Evolutionary conservation across 1,140 invertebrate genomes (phyloP).

Genomic region (Drosophila pandora): DNA sequence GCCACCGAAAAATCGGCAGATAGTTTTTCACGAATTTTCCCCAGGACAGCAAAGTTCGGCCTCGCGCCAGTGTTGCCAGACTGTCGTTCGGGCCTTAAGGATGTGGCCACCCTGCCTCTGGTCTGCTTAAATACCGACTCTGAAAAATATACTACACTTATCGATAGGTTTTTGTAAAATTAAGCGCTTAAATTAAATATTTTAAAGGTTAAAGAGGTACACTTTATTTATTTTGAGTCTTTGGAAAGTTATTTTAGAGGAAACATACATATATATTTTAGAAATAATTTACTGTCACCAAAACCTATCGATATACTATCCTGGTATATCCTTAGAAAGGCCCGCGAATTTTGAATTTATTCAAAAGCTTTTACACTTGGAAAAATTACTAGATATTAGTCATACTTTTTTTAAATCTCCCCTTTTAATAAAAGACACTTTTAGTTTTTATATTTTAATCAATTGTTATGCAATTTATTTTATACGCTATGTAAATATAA

Average conservation of each 20-base stretch:
- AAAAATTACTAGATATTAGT: too few species aligned
- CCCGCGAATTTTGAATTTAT: too few species aligned
- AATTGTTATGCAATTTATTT: conserved; percentile 81
- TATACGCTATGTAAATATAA: conserved; percentile 81
- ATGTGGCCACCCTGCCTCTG: not conserved
- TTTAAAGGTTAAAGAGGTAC: too few species aligned
- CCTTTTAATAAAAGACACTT: not conserved
- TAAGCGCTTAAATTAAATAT: not conserved
- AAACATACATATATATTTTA: too few species aligned
- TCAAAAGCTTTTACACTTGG: too few species aligned
- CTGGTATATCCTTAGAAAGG: too few species aligned
- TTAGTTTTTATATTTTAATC: conserved; percentile 59
- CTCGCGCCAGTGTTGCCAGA: not conserved
- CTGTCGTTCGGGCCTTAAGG: not conserved
- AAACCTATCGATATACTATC: too few species aligned
- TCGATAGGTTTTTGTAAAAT: not conserved
- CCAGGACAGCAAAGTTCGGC: not conserved
- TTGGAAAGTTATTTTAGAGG: too few species aligned
- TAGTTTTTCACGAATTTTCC: not conserved
- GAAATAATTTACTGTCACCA: too few species aligned
- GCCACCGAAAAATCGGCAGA: conserved; percentile 2
- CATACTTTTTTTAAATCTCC: not conserved
- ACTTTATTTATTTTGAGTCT: too few species aligned
- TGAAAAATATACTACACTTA: not conserved
- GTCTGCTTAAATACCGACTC: not conserved